Conservation (phyloP, 2,113 vertebrate genomes). For the Mola mola region DNA sequence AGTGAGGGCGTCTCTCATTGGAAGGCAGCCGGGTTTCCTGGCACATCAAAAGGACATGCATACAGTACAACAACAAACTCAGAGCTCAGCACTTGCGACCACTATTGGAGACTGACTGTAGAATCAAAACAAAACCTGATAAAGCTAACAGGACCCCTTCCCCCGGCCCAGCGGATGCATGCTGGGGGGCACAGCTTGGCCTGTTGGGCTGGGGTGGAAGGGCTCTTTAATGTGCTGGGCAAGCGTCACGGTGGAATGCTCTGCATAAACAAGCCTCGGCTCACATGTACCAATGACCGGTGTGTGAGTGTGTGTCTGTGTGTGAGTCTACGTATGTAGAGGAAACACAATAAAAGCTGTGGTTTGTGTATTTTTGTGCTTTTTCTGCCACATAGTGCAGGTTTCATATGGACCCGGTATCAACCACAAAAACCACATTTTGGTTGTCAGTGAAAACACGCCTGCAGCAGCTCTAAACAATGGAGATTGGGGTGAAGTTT, state of each 20-base stretch:
- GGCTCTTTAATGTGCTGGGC: conserved; percentile 71
- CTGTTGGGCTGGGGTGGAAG: conserved; percentile 50
- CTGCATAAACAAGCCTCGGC: conserved; percentile 69
- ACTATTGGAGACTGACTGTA: conserved; percentile 67
- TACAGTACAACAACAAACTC: conserved; percentile 77
- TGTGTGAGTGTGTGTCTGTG: conserved; percentile 6
- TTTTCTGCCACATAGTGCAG: conserved; percentile 40
- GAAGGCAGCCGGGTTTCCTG: conserved; percentile 32
- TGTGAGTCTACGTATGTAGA: too few relatives aligned
- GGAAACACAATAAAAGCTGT: background rate
- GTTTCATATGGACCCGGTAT: conserved; percentile 36
- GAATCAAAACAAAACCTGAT: conserved; percentile 74
- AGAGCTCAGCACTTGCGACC: conserved; percentile 47
- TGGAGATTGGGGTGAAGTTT: conserved; percentile 23
- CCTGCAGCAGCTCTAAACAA: conserved; percentile 50
- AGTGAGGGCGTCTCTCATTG: conserved; percentile 31
- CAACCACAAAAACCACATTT: conserved; percentile 49
- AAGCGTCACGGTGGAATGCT: conserved; percentile 71
- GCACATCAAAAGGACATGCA: conserved; percentile 73
- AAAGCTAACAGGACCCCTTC: conserved; percentile 72
- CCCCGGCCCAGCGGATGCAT: conserved; percentile 57
- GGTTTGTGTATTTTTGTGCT: conserved; percentile 23
- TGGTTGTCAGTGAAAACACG: conserved; percentile 53
- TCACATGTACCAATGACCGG: conserved; percentile 45
- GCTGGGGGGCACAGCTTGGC: conserved; percentile 57